Conservation (phyloP, 30 jellyfish, hydroid and myxozoan species). For the Sanderia malayensis region DNA sequence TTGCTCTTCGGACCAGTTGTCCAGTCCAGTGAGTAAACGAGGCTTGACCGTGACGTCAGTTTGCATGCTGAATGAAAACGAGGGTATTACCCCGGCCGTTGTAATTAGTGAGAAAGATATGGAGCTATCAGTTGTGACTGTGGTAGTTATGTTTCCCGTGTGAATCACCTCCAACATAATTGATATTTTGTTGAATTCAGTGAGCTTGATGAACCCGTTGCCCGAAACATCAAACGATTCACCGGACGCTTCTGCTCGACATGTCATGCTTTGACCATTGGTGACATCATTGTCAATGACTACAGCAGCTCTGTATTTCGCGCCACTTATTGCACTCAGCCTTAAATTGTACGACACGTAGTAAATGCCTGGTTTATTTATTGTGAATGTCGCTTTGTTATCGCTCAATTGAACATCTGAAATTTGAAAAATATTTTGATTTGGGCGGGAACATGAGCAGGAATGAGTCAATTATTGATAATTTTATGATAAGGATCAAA, state of each 20-base stretch:
- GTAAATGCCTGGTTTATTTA: slow-evolving; percentile 42
- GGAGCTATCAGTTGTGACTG: slow-evolving; percentile 41
- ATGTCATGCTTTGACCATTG: slow-evolving; percentile 13
- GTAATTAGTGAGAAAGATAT: slow-evolving; percentile 38
- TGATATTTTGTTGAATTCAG: slow-evolving; percentile 37
- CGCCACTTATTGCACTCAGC: slow-evolving; percentile 5
- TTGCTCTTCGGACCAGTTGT: slow-evolving; percentile 35
- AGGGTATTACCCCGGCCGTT: slow-evolving; percentile 55
- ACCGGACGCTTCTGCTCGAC: slow-evolving; percentile 21
- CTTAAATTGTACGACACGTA: slow-evolving; percentile 32
- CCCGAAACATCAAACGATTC: slow-evolving; percentile 11
- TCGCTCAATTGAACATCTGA: slow-evolving; percentile 28
- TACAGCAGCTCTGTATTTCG: slow-evolving; percentile 16
- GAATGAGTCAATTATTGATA: no score
- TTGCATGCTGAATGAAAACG: slow-evolving; percentile 35
- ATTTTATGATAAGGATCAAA: no score
- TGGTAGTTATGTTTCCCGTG: not conserved
- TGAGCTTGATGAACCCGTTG: slow-evolving; percentile 36
- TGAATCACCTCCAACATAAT: not conserved
- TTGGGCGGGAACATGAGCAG: no score
- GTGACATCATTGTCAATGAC: slow-evolving; percentile 18
- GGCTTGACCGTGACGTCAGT: not conserved
- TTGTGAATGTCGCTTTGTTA: not conserved
- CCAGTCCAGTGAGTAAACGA: not conserved
- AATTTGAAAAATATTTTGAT: not conserved